Base-by-base conservation (phyloP, 1,140 invertebrate species). In the Brachionus plicatilis region DNA sequence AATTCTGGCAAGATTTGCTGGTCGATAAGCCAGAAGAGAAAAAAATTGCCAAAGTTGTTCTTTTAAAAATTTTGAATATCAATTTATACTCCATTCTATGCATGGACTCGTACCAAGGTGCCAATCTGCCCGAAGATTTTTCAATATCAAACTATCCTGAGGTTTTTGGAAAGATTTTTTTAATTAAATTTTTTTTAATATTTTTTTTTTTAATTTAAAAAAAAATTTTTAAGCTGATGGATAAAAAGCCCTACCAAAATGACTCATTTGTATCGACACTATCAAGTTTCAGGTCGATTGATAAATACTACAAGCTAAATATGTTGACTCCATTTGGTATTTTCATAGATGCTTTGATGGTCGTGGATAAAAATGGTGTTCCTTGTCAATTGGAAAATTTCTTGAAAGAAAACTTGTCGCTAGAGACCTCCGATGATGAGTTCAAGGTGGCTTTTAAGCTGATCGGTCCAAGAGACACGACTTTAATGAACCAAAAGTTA, bases 251-350 rank as follows among this genome's bases (percentile, higher is more conserved):
- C 9, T n/a, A 56, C 37, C 79, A 43, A 65, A 80, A 80, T 53
- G 53, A 82, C 2, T 45, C 53, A 12, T 41, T 82, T 27, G 20
- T 82, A 12, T 65, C 65, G 12, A 65, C 79, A 37, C 60, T 82
- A 12, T 82, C 79, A 24, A 82, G 79, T 82, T 82, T 66, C 27
- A 60, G 79, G 5, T 65, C 79, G 33, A 65, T 65, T 9, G 79
- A 82, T 4, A 82, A 82, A 82, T 82, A 82, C 8, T 60, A 56
- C 43, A 82, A 82, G 43, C n/a, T 68, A 20, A 82, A 82, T 47
- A 11, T 82, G 20, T 12, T 82, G 9, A 82, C 79, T 24, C 79
- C 79, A 24, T 82, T 82, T 29, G 79, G 79, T 27, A 82, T 82
- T 24, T 65, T 47, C 14, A 41, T 82, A 12, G 79, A 82, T 17